Conservation (phyloP, 2,888 invertebrate species). For the Sclerodermus sp. region DNA sequence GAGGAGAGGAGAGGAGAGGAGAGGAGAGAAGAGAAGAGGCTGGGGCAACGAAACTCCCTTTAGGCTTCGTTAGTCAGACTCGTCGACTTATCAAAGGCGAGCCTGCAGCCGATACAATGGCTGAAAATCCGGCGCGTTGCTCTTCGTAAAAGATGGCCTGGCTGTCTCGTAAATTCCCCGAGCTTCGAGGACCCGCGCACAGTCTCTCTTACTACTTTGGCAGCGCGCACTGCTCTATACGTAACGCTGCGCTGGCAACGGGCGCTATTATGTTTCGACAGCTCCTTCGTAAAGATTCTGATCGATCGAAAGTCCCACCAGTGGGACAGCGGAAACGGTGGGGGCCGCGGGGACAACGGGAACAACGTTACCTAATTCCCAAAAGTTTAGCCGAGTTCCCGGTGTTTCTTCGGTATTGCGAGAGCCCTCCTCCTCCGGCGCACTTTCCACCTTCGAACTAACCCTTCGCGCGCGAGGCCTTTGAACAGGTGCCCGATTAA, state of each 20-base stretch:
- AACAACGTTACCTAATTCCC: too few species aligned
- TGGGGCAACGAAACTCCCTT: constrained; percentile 22
- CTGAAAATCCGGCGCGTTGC: constrained; percentile 41
- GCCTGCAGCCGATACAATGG: constrained; percentile 39
- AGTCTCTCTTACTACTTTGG: constrained; percentile 36
- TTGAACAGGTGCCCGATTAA: too few species aligned
- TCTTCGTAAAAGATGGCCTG: constrained; percentile 45
- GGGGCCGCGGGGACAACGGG: too few species aligned
- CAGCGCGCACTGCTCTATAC: constrained; percentile 29
- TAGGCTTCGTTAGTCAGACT: constrained; percentile 42
- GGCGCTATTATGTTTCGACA: constrained; percentile 33
- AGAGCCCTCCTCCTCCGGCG: too few species aligned
- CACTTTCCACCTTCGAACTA: too few species aligned
- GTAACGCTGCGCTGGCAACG: constrained; percentile 29
- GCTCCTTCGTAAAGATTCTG: constrained; percentile 4
- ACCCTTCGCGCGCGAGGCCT: too few species aligned
- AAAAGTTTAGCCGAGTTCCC: too few species aligned
- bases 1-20: too few species aligned
- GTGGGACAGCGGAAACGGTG: constrained; percentile 3
- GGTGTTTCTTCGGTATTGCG: too few species aligned
- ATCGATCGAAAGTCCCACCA: not conserved
- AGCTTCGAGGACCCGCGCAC: constrained; percentile 34
- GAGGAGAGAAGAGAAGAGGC: constrained; percentile 6
- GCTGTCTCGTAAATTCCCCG: constrained; percentile 46
- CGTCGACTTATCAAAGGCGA: constrained; percentile 42